Evolutionary conservation across 2,888 invertebrate genomes (phyloP).

Genomic region (Eumacrocentrus americanus): DNA sequence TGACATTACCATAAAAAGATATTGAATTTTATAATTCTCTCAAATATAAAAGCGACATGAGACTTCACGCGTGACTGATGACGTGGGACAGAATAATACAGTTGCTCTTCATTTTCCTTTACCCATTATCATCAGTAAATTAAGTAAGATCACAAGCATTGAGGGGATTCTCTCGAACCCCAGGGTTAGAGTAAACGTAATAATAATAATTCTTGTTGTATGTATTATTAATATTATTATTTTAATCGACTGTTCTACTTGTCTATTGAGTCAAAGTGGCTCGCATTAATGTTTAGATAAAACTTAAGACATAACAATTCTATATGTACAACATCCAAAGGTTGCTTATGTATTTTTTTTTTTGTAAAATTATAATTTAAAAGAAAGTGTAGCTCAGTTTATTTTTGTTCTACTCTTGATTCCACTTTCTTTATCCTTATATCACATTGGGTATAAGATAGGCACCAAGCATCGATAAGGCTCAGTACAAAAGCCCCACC

Average conservation of each 20-base stretch:
- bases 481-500: constrained; percentile 18
- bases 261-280: not conserved
- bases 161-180: constrained; percentile 45
- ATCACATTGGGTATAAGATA: constrained; percentile 52
- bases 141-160: constrained; percentile 58
- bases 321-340: constrained; percentile 36
- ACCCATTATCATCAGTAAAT: not conserved
- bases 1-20: not conserved
- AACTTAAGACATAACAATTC: constrained; percentile 2
- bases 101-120: no score
- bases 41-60: no score
- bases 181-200: constrained; percentile 55
- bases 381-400: constrained; percentile 2
- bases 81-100: not conserved
- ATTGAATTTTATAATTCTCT: no score
- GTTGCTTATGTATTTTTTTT: not conserved
- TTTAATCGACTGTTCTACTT: constrained; percentile 2
- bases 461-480: constrained; percentile 41
- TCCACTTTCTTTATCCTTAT: constrained; percentile 43
- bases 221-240: not conserved
- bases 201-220: constrained; percentile 39
- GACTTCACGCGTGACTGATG: not conserved
- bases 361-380: constrained; percentile 4
- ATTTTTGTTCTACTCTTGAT: constrained; percentile 27
- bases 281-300: constrained; percentile 29